Evolutionary conservation across 2,888 invertebrate species (phyloP).

Genomic region (Epinotia ramella): DNA sequence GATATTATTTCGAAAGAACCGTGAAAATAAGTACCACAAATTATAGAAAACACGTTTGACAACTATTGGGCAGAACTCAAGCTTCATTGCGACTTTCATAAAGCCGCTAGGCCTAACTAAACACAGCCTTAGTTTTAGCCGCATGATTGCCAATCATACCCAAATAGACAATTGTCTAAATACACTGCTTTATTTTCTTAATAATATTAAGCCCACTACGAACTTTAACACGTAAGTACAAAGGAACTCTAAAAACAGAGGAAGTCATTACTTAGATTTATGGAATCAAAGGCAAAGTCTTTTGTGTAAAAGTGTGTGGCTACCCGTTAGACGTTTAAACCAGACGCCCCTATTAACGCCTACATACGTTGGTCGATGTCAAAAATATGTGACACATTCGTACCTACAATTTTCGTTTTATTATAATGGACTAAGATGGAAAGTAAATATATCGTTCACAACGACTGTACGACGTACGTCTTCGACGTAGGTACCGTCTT

Average conservation of each 20-base stretch:
- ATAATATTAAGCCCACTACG: not conserved
- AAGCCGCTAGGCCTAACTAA: too few relatives aligned
- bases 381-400: not conserved
- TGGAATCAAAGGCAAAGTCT: constrained; percentile 62
- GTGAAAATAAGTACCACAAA: too few relatives aligned
- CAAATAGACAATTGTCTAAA: too few relatives aligned
- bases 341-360: constrained; percentile 30
- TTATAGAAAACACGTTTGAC: too few relatives aligned
- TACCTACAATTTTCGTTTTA: not conserved
- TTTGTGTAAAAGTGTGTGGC: constrained; percentile 54
- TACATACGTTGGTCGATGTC: not conserved
- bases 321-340: constrained; percentile 45
- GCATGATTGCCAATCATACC: too few relatives aligned
- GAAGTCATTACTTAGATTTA: constrained; percentile 82
- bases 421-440: not conserved
- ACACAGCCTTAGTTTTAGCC: too few relatives aligned
- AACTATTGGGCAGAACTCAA: too few relatives aligned
- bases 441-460: not conserved
- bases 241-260: constrained; percentile 62
- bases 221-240: not conserved
- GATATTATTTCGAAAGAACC: too few relatives aligned
- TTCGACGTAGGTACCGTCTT: not conserved
- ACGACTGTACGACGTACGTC: not conserved
- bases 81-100: too few relatives aligned
- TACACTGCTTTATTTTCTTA: not conserved